Evolutionary conservation across 2,888 invertebrate species (phyloP).

Genomic region (Drosophila koepferae): DNA sequence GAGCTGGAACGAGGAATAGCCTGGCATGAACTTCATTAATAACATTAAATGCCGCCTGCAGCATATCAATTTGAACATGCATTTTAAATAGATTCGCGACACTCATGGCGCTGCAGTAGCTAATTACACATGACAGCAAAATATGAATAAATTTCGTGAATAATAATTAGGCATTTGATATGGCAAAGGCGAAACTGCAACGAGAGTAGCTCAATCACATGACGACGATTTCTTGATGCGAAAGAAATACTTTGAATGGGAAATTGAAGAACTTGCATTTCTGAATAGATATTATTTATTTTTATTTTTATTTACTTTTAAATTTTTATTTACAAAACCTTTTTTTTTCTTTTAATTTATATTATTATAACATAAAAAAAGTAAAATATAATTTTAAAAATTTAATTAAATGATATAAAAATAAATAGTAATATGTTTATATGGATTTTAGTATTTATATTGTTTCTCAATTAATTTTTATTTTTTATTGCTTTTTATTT

Average conservation of each 20-base stretch:
- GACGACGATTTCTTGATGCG: not conserved
- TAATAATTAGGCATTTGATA: not conserved
- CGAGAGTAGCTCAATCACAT: not conserved
- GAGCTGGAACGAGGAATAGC: not conserved
- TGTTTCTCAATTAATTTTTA: too few relatives aligned
- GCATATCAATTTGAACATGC: not conserved
- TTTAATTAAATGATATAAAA: too few relatives aligned
- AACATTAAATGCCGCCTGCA: conserved; percentile 29
- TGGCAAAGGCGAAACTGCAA: not conserved
- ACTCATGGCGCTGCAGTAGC: not conserved
- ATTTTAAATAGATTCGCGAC: not conserved
- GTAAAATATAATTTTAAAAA: too few relatives aligned
- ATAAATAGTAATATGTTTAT: too few relatives aligned
- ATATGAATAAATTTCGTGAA: not conserved
- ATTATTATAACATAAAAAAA: too few relatives aligned
- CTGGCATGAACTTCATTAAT: conserved; percentile 31
- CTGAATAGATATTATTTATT: too few relatives aligned
- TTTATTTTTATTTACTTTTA: too few relatives aligned
- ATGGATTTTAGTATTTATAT: too few relatives aligned
- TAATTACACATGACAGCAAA: not conserved
- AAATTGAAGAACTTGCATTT: too few relatives aligned
- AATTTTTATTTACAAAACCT: too few relatives aligned
- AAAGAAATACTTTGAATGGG: not conserved
- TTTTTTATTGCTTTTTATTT: too few relatives aligned
- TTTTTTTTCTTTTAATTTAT: too few relatives aligned